Percentiles rank a stretch among this genome's conserved stretches.
phyloP scores from a whole-genome alignment of 2,888 invertebrate species.

The Microctonus aethiopoides region DNA sequence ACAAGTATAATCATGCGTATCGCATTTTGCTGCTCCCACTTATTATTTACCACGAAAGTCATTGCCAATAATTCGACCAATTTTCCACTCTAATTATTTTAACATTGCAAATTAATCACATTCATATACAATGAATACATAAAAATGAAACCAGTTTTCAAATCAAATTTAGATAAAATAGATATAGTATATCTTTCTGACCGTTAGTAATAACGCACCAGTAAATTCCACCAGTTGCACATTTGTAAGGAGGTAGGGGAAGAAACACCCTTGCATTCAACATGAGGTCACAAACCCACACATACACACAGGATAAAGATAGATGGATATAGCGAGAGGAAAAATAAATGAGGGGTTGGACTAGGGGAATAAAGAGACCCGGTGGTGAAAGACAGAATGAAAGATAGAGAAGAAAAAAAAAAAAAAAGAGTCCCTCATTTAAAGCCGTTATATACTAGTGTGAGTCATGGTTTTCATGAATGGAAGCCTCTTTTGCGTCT shows the following conservation, averaged over 20 bases:
- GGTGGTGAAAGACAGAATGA: not conserved
- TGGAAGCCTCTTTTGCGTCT: constrained; percentile 60
- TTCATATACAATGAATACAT: not conserved
- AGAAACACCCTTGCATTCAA: constrained; percentile 34
- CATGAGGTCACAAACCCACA: constrained; percentile 26
- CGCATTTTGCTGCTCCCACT: not conserved
- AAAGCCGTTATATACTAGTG: constrained; percentile 28
- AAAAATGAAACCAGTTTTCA: not conserved
- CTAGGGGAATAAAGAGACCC: not conserved
- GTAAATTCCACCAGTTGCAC: constrained; percentile 60
- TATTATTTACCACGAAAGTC: not conserved
- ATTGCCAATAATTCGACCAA: not conserved
- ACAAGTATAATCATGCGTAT: constrained; percentile 16
- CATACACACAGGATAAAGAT: constrained; percentile 30
- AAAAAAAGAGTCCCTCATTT: constrained; percentile 21
- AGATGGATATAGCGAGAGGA: not conserved
- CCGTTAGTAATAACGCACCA: not conserved
- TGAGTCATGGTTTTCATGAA: constrained; percentile 62
- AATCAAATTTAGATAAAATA: not conserved
- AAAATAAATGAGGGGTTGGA: constrained; percentile 14
- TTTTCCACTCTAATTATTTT: not conserved
- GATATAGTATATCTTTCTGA: not conserved
- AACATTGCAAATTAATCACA: not conserved
- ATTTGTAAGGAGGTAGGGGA: constrained; percentile 39
- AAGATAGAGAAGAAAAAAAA: not conserved